Conservation (phyloP, 1,140 invertebrate genomes). For the Brachionus manjavacas region DNA sequence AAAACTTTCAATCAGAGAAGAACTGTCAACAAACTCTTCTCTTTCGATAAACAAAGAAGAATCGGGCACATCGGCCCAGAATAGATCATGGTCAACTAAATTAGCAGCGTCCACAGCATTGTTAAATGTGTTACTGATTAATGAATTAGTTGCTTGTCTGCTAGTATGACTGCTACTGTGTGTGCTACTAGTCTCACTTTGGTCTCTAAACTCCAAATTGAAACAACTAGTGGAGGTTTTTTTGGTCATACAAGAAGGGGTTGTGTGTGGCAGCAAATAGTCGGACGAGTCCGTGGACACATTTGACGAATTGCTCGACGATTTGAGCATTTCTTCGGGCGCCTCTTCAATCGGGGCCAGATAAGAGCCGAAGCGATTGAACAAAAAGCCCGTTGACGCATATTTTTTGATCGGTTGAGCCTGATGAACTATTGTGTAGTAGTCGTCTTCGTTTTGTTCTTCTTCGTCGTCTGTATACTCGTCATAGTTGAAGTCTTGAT, state of each 20-base stretch:
- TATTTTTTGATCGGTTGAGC: slow-evolving; percentile 20
- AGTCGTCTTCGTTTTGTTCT: background rate
- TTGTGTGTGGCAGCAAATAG: background rate
- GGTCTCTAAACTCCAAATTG: background rate
- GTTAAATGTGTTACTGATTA: background rate
- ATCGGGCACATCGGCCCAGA: background rate
- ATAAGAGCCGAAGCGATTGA: slow-evolving; percentile 28
- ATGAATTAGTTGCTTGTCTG: background rate
- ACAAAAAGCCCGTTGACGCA: slow-evolving; percentile 31
- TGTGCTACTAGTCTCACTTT: background rate
- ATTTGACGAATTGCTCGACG: background rate
- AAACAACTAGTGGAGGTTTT: slow-evolving; percentile 3
- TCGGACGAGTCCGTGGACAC: background rate
- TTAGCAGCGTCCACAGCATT: background rate
- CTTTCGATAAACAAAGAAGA: slow-evolving; percentile 5
- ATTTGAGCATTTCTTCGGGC: slow-evolving; percentile 8
- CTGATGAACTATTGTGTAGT: background rate
- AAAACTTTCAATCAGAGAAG: slow-evolving; percentile 14
- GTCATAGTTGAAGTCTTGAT: background rate
- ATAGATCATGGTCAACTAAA: background rate
- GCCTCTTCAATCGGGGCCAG: slow-evolving; percentile 30
- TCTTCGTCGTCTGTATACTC: background rate
- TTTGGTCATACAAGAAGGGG: background rate
- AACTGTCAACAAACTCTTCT: slow-evolving; percentile 20
- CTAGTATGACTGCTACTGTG: background rate